Evolutionary conservation across 2,113 vertebrate genomes (phyloP), one percentile per base, ranked within the genome.

Genomic region (Typhlomys cinereus): DNA sequence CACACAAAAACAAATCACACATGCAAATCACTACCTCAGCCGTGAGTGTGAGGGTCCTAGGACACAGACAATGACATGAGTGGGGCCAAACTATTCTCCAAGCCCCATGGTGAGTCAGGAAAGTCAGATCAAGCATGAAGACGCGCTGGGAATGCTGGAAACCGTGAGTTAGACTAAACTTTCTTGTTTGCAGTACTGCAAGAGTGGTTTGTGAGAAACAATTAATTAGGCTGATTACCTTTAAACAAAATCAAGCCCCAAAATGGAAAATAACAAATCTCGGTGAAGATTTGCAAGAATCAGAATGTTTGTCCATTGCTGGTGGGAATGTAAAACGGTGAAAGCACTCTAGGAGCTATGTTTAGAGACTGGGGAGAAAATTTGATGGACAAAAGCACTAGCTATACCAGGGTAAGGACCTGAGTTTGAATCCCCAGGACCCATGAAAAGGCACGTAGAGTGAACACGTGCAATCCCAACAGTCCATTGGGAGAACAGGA

Each of bases 61-160:
- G 52, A 4, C 23, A 9, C 20, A 80, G 59, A 10, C 2, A 0
- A 0, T 14, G 12, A 34, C 25, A 17, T 4, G 5, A 48, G 27
- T 6, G 18, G 6, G 48, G 57, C 61, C 79, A 27, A 34, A 27
- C 36, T 27, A 34, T 25, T 69, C 48, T 88, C 52, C 61, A 78
- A 83, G 50, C n/a, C 61, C 57, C 3, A 1, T 3, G 5, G 36
- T 64, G 34, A 46, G 46, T 61, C 50, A 5, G 34, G 14, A 64
- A 78, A 93, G 80, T n/a, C 29, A n/a, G 41, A 15, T 54, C 52
- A 20, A 48, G 15, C 23, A 20, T 46, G 25, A 36, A 82, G 83
- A 82, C 29, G 29, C 34, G 46, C 54, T 41, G 78, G 25, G 48
- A 44, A 61, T 61, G n/a, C n/a, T 18, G n/a, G 50, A 29, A 85